Evolutionary conservation across 2,797 vertebrate genomes (phyloP), one percentile per base, ranked within the genome.

Genomic region (Adrianichthys oophorus): DNA sequence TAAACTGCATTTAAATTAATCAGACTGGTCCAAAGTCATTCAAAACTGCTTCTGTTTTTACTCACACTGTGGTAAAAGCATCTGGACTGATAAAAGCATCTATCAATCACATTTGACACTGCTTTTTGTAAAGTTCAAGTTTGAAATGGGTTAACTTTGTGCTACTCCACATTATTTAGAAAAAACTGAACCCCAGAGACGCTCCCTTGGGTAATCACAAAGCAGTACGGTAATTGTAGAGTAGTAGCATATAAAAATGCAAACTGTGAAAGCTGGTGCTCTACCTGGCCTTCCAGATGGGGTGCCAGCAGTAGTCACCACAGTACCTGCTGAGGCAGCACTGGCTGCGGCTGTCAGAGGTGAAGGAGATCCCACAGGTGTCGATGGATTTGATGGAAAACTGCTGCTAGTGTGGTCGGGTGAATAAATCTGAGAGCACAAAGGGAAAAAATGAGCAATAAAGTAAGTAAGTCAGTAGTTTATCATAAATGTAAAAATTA

Each of bases 371-470:
- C 95, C 97, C 87, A 95, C 95, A 23, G 97, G 98, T 76, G 97
- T 98, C 55, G 98, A 98, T 2, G 97, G 95, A 91, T 98, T 98
- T n/a, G 97, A 99, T 68, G 98, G 96, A 81, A 98, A 99, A 91
- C 98, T 99, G 88, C 95, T 99, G 93, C 95, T 99, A 71, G 96
- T 99, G 85, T 98, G 98, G 89, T 99, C 97, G 85, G 98, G 98
- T 80, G 97, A 99, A 92, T 99, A 98, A 94, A 99, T 99, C 97
- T 98, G 90, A 48, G 58, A 53, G 68, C 63, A 61, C 85, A 87
- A 88, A 77, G 51, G 16, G 65, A 65, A 7, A 62, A 17, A 56
- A 1, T 18, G 26, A 53, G 4, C 50, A 44, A 58, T 15, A 37
- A 51, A 24, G 8, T 16, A 19, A 18, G 74, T 3, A 1, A 2